phyloP scores from a whole-genome alignment of 1,140 invertebrate genomes.

The Oreohelix idahoensis region DNA sequence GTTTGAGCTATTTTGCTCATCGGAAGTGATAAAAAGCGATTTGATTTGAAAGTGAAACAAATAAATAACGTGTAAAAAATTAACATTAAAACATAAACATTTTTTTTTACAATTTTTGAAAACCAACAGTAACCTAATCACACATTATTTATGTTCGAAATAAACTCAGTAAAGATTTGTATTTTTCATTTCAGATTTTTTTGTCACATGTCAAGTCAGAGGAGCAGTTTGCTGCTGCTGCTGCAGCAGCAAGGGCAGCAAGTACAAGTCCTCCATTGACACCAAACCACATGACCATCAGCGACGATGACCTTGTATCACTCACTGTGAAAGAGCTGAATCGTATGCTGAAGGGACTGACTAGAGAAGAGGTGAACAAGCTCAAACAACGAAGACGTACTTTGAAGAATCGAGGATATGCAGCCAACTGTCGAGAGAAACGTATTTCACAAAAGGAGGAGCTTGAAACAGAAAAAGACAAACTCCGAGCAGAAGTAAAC shows the following conservation, averaged over 20 bases:
- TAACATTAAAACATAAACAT: no score
- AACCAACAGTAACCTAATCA: no score
- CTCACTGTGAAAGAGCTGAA: conserved; percentile 97
- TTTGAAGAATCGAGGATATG: conserved; percentile 98
- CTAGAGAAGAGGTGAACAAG: conserved; percentile 89
- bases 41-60: no score
- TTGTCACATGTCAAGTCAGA: conserved; percentile 66
- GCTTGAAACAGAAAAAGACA: conserved; percentile 83
- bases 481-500: conserved; percentile 64
- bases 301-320: conserved; percentile 89
- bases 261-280: conserved; percentile 2
- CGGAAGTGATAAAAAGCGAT: no score
- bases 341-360: conserved; percentile 91
- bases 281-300: conserved; percentile 36
- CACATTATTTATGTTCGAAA: no score
- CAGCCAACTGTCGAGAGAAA: conserved; percentile 91
- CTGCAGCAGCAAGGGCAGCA: conserved; percentile 25
- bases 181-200: conserved; percentile 62
- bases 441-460: conserved; percentile 71
- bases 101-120: no score
- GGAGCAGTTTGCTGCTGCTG: conserved; percentile 43
- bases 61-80: no score
- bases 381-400: conserved; percentile 97
- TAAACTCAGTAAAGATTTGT: not conserved
- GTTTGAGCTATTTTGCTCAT: no score